Conservation (phyloP, 2,113 vertebrate species). For the Otocyon megalotis region DNA sequence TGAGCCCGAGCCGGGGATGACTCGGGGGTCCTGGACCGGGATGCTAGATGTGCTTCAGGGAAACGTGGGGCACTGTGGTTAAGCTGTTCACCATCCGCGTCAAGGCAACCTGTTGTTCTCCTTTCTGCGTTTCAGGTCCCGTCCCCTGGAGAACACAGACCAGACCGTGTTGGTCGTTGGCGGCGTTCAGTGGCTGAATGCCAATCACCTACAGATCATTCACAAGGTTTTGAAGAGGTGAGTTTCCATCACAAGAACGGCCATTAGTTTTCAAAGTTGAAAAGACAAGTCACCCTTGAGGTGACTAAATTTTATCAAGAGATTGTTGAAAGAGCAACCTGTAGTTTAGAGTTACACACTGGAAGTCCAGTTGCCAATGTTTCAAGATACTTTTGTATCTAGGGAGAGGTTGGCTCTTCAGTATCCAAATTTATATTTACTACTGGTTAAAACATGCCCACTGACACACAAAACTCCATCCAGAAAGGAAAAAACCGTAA, state of each 20-base stretch:
- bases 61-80: constrained; percentile 80
- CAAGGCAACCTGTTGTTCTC: constrained; percentile 82
- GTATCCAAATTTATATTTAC: constrained; percentile 22
- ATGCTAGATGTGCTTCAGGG: constrained; percentile 82
- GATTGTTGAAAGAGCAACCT: constrained; percentile 23
- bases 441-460: background rate
- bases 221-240: constrained; percentile 93
- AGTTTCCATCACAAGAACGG: constrained; percentile 61
- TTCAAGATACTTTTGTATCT: background rate
- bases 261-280: background rate
- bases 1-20: constrained; percentile 81
- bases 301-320: constrained; percentile 25
- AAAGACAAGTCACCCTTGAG: background rate
- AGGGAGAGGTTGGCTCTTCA: background rate
- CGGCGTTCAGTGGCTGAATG: constrained; percentile 97
- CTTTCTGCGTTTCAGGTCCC: constrained; percentile 91
- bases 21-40: constrained; percentile 74
- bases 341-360: constrained; percentile 30
- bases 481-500: background rate
- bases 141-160: constrained; percentile 92
- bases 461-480: background rate
- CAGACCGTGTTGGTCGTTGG: constrained; percentile 95
- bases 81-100: constrained; percentile 86
- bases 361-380: constrained; percentile 42
- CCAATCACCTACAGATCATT: constrained; percentile 93